These are phyloP conservation scores for Rhyzopertha dominica DNA, from an alignment of 1,140 invertebrate genomes.

Conservation along the genomic window DNA sequence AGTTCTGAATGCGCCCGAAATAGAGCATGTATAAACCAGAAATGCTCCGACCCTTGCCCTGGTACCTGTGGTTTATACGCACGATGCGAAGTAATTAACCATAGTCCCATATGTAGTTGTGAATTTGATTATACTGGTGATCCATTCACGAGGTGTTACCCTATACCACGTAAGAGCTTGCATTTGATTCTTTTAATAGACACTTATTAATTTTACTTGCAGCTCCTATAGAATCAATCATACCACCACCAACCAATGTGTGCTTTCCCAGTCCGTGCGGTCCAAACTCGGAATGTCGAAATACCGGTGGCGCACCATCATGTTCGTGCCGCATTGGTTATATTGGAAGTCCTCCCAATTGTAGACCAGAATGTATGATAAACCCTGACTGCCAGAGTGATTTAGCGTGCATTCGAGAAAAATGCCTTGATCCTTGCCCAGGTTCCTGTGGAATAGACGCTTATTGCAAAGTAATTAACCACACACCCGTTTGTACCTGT, in stretches of 20 bases:
- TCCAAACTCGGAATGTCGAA: conserved; percentile 59
- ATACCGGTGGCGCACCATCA: conserved; percentile 55
- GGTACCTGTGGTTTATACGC: conserved; percentile 61
- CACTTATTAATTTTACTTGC: background rate
- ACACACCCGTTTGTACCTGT: conserved; percentile 64
- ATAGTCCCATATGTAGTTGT: conserved; percentile 52
- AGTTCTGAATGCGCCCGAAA: conserved; percentile 62
- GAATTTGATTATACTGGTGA: conserved; percentile 55
- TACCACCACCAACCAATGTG: background rate
- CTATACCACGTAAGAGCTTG: conserved; percentile 31
- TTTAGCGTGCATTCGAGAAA: conserved; percentile 62
- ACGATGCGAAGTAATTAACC: conserved; percentile 50
- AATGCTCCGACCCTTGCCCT: conserved; percentile 63
- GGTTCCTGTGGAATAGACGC: conserved; percentile 63
- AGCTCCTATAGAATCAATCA: conserved; percentile 21
- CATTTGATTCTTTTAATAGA: background rate
- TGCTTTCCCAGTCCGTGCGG: conserved; percentile 53
- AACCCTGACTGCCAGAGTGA: conserved; percentile 63
- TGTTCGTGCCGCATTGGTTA: conserved; percentile 64
- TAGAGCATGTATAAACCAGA: conserved; percentile 59
- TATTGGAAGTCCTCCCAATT: conserved; percentile 66
- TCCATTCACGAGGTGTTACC: conserved; percentile 50
- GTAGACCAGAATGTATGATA: conserved; percentile 64
- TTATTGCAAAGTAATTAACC: conserved; percentile 62
- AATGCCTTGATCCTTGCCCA: conserved; percentile 66